These are phyloP conservation scores for Amblyopsis hoosieri DNA, from an alignment of 2,797 vertebrate species.

Conservation along the genomic window DNA sequence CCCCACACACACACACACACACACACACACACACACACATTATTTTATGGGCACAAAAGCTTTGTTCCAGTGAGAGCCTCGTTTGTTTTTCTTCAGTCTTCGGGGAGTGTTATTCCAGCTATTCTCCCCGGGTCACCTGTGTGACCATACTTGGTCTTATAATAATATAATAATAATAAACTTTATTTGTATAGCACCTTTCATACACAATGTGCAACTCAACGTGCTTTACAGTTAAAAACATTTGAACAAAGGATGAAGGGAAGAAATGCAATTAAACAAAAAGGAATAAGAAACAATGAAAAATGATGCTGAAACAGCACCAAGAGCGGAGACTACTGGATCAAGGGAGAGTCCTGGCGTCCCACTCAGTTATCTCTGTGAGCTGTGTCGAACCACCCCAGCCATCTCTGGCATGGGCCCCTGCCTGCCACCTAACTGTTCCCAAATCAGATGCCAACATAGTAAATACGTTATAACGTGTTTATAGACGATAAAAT, in stretches of 20 bases:
- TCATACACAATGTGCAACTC: too few relatives aligned
- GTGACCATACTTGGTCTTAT: too few relatives aligned
- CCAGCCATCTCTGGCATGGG: conserved; percentile 74
- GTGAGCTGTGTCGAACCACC: conserved; percentile 59
- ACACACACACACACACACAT: conserved; percentile 2
- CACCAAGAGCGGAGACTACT: conserved; percentile 40
- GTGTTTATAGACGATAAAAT: too few relatives aligned
- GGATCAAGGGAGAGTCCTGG: conserved; percentile 55
- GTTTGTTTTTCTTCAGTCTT: conserved; percentile 30
- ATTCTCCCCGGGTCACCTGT: conserved; percentile 26
- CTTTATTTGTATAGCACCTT: too few relatives aligned
- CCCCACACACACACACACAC: not conserved
- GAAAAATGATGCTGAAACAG: conserved; percentile 28
- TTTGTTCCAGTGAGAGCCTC: conserved; percentile 11
- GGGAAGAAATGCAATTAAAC: too few relatives aligned
- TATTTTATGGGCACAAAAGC: conserved; percentile 27
- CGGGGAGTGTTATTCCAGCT: conserved; percentile 31
- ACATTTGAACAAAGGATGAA: too few relatives aligned
- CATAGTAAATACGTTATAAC: too few relatives aligned
- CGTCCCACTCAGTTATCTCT: conserved; percentile 64
- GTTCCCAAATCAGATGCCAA: too few relatives aligned
- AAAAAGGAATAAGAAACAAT: too few relatives aligned
- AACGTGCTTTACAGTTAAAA: too few relatives aligned
- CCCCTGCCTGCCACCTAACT: too few relatives aligned
- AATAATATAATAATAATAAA: too few relatives aligned